Evolutionary conservation across 2,888 invertebrate species (phyloP), one percentile per base, ranked within the genome.

Genomic region (Seladonia tumulorum): DNA sequence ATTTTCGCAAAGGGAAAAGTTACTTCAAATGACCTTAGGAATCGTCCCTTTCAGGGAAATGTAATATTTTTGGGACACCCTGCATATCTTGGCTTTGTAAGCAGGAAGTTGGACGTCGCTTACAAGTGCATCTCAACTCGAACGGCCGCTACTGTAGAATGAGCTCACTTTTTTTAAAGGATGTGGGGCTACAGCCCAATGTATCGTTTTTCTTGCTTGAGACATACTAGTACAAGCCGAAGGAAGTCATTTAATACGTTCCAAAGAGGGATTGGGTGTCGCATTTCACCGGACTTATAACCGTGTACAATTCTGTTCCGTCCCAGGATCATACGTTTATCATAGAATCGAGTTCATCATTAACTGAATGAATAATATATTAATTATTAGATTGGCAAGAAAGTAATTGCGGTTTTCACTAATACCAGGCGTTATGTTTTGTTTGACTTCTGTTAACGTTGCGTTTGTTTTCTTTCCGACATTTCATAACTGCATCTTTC

Each of bases 221-320:
- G 76, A 75, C 63, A 70, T 73, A 18, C 71, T 74, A 79, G 79
- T 79, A 49, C 74, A 79, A 77, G 72, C 87, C 73, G 86, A 86
- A 82, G 83, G 74, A 78, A 88, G 94, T 93, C 92, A 94, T 91
- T 94, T 93, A 94, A 94, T 94, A 94, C 92, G 92, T 87, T 90
- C 88, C 89, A 84, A 93, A 90, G 88, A 91, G 93, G 92, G 93
- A 94, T 94, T 94, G 91, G 92, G 93, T 93, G 87, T 95, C 93
- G 91, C 86, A 90, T 94, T 94, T 92, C 94, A 82, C 53, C 57
- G 81, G 89, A 88, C 89, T 91, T 93, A n/a, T n/a, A 92, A 93
- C 81, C 83, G 89, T 90, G 87, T 89, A 88, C 10, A 22, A 22
- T 53, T 22, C 53, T 8, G 87, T 92, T 90, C 91, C 87, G 80